Evolutionary conservation across 2,797 vertebrate genomes (phyloP), one percentile per base, ranked within the genome.

Genomic region (Sparus aurata): DNA sequence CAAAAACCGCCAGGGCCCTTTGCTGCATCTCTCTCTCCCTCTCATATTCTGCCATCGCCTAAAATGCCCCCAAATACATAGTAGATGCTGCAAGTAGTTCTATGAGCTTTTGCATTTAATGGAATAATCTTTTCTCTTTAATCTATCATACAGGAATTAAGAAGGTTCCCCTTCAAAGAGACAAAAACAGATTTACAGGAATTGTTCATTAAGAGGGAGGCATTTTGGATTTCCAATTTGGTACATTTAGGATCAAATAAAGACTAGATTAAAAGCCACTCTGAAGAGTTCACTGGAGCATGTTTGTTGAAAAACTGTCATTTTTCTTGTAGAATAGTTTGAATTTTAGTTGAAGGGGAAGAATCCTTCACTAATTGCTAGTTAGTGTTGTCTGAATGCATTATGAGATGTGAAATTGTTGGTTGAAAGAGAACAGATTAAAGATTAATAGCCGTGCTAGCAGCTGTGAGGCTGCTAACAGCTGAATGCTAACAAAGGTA

Each of bases 1-100:
- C 57, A 69, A 60, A 54, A 60, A 16, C 12, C n/a, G 20, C 16
- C 7, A 5, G 16, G 30, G 34, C 63, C 30, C 25, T 61, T 46
- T 54, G 45, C 64, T 80, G 58, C 45, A n/a, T 69, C 34, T 6
- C 17, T 57, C 52, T 50, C 50, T 53, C 25, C 34, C 55, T 50
- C 20, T 58, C 45, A 46, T 71, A 34, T 53, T 53, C 23, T 70
- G 30, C 71, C 22, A 63, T 55, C 7, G 41, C 41, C n/a, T 49
- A 55, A 67, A 65, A 38, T 20, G 1, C 23, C 15, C 20, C 43
- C 17, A n/a, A 52, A 67, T 22, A 54, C 23, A 47, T 16, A 7
- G 17, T 8, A 10, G 1, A 17, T 30, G 18, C 12, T 22, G 57
- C 69, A 16, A 43, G 13, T 25, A 16, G 16, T 50, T 66, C 25